These are phyloP conservation scores for Caenorhabditis imperialis DNA, from an alignment of 2,888 invertebrate genomes.

Conservation along the genomic window DNA sequence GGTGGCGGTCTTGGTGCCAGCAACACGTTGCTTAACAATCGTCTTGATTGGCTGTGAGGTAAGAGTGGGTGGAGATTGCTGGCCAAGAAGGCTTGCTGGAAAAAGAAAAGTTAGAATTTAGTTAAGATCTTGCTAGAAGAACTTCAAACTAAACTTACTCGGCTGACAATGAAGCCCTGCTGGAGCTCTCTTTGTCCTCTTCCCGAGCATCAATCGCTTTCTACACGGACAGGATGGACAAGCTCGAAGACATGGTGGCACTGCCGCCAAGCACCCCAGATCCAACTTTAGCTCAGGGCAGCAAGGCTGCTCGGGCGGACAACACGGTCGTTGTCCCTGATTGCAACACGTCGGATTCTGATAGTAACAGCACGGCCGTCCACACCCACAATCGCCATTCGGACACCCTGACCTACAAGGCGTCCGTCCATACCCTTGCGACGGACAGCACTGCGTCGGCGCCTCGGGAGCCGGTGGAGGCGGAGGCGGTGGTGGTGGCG, in stretches of 20 bases:
- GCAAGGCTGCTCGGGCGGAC: slow-evolving; percentile 71
- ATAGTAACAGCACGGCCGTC: slow-evolving; percentile 74
- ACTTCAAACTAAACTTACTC: too few relatives aligned
- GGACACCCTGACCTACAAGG: slow-evolving; percentile 60
- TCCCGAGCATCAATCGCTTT: slow-evolving; percentile 63
- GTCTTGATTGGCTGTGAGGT: slow-evolving; percentile 24
- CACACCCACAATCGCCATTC: slow-evolving; percentile 70
- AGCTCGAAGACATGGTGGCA: slow-evolving; percentile 70
- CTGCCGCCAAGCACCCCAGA: slow-evolving; percentile 58
- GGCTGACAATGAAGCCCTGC: slow-evolving; percentile 64
- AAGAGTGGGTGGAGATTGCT: slow-evolving; percentile 39
- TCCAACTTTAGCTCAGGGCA: slow-evolving; percentile 66
- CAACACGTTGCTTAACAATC: slow-evolving; percentile 16
- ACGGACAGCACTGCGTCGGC: slow-evolving; percentile 69
- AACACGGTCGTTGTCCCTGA: slow-evolving; percentile 66
- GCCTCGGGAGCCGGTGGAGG: slow-evolving; percentile 74
- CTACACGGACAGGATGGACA: slow-evolving; percentile 69
- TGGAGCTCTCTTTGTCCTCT: slow-evolving; percentile 57
- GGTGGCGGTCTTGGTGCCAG: slow-evolving; percentile 28
- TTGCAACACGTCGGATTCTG: slow-evolving; percentile 70
- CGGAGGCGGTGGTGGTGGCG: slow-evolving; percentile 72
- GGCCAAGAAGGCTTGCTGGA: slow-evolving; percentile 44
- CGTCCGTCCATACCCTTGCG: slow-evolving; percentile 41
- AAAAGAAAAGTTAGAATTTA: too few relatives aligned
- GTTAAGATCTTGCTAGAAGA: too few relatives aligned